Evolutionary conservation across 2,113 vertebrate species (phyloP).

Genomic region (Perca schrenkii): DNA sequence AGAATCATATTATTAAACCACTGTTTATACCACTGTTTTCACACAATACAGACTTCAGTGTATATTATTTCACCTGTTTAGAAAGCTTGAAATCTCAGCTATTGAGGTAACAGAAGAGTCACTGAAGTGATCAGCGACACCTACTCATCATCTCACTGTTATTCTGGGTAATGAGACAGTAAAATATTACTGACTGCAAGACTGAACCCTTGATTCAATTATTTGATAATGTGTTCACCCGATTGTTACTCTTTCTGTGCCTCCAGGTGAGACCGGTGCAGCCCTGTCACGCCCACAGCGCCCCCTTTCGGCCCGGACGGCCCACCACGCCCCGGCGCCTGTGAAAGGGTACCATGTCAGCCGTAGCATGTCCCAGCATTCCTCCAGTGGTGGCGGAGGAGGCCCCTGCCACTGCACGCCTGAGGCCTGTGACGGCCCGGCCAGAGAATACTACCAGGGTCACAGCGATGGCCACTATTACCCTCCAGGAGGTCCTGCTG

Average conservation of each 20-base stretch:
- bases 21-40: background rate
- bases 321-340: slow-evolving; percentile 88
- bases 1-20: background rate
- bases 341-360: slow-evolving; percentile 99
- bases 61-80: background rate
- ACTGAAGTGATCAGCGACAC: background rate
- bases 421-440: slow-evolving; percentile 86
- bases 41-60: background rate
- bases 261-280: slow-evolving; percentile 83
- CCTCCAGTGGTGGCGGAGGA: slow-evolving; percentile 80
- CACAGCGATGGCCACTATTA: slow-evolving; percentile 91
- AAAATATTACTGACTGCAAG: slow-evolving; percentile 6
- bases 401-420: slow-evolving; percentile 91
- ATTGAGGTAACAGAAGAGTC: background rate
- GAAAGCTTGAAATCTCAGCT: background rate
- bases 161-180: slow-evolving; percentile 6
- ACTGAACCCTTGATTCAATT: slow-evolving; percentile 23
- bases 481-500: slow-evolving; percentile 87
- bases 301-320: slow-evolving; percentile 87
- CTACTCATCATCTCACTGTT: background rate
- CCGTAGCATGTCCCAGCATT: slow-evolving; percentile 92
- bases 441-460: slow-evolving; percentile 89
- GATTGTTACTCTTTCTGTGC: slow-evolving; percentile 12
- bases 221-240: slow-evolving; percentile 22
- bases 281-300: slow-evolving; percentile 87